These are phyloP conservation scores for Adelosebastes latens DNA, from an alignment of 2,797 vertebrate genomes.

Conservation along the genomic window DNA sequence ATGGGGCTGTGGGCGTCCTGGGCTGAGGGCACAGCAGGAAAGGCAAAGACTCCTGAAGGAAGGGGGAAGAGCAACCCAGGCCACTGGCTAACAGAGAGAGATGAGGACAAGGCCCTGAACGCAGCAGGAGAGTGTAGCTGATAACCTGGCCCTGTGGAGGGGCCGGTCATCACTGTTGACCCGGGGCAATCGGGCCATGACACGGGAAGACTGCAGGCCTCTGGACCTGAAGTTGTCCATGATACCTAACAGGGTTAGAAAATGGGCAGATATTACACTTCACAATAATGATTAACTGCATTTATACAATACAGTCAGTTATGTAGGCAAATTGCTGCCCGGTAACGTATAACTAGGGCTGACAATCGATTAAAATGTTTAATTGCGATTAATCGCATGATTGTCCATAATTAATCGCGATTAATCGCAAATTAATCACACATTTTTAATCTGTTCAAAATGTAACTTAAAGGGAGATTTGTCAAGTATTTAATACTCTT, in stretches of 20 bases:
- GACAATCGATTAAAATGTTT: too few relatives aligned
- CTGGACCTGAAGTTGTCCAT: conserved; percentile 74
- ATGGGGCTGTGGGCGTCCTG: conserved; percentile 64
- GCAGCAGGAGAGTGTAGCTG: conserved; percentile 71
- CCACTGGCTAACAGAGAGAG: conserved; percentile 82
- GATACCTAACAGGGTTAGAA: conserved; percentile 77
- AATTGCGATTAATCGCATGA: too few relatives aligned
- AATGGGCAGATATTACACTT: conserved; percentile 16
- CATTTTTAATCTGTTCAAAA: too few relatives aligned
- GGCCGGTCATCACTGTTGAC: conserved; percentile 72
- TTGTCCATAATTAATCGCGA: too few relatives aligned
- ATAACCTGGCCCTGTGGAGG: conserved; percentile 56
- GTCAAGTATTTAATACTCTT: too few relatives aligned
- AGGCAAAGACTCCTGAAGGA: conserved; percentile 67
- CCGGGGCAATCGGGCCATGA: conserved; percentile 82
- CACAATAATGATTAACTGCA: not conserved
- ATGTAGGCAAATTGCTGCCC: not conserved
- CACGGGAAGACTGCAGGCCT: conserved; percentile 69
- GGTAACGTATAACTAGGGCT: not conserved
- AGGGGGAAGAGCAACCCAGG: conserved; percentile 62
- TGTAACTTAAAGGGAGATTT: too few relatives aligned
- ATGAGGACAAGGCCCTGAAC: conserved; percentile 73
- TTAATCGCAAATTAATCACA: too few relatives aligned
- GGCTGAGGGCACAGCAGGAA: conserved; percentile 74
- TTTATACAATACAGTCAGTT: not conserved